Evolutionary conservation across 2,113 vertebrate genomes (phyloP).

Genomic region (Vanacampus margaritifer): DNA sequence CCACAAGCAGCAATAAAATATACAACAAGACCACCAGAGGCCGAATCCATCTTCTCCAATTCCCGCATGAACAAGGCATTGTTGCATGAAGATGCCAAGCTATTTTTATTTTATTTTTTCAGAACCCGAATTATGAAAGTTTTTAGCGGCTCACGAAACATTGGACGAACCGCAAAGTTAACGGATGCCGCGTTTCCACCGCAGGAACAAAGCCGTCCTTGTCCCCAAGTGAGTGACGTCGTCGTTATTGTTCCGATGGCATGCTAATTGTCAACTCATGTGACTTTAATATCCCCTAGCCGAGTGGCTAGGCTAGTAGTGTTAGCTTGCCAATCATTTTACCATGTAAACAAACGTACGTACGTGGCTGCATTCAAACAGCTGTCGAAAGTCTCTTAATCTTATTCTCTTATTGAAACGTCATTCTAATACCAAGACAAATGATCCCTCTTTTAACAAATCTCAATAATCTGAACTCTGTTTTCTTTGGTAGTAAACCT

Average conservation of each 20-base stretch:
- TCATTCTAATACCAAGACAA: background rate
- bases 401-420: background rate
- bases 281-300: constrained; percentile 22
- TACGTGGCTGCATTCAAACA: background rate
- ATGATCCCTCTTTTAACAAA: background rate
- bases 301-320: constrained; percentile 34
- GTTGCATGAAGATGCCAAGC: constrained; percentile 37
- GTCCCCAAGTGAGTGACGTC: background rate
- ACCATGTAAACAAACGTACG: constrained; percentile 56
- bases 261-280: constrained; percentile 28
- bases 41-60: constrained; percentile 95
- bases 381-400: background rate
- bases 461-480: background rate
- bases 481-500: background rate
- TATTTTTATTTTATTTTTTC: constrained; percentile 1
- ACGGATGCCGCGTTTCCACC: too few species aligned
- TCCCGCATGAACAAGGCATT: constrained; percentile 92
- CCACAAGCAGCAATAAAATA: constrained; percentile 80
- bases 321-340: constrained; percentile 51
- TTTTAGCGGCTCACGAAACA: background rate
- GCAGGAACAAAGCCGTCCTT: accelerated
- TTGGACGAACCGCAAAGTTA: background rate
- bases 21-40: constrained; percentile 87
- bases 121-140: background rate
- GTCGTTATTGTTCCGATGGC: background rate